Conservation (phyloP, 2,888 invertebrate genomes). For the Epinotia brunnichana region DNA sequence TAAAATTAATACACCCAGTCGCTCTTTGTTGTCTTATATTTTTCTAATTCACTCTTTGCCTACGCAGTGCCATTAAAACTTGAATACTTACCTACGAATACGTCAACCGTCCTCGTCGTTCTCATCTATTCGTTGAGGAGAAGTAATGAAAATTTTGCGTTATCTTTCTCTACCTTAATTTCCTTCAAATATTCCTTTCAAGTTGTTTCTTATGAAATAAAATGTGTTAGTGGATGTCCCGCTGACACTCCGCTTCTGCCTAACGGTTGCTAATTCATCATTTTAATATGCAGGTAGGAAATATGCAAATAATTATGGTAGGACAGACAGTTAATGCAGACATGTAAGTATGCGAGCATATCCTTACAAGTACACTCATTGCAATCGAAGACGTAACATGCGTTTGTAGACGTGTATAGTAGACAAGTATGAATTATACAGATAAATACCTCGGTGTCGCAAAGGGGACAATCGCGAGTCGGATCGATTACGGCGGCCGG, state of each 20-base stretch:
- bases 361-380: slow-evolving; percentile 33
- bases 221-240: not conserved
- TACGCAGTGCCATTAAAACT: no score
- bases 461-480: slow-evolving; percentile 64
- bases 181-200: not conserved
- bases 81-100: no score
- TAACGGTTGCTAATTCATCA: slow-evolving; percentile 27
- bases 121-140: no score
- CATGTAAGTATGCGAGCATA: slow-evolving; percentile 39
- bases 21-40: no score
- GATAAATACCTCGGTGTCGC: slow-evolving; percentile 40
- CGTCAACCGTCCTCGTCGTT: no score
- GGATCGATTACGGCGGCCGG: slow-evolving; percentile 66
- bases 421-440: slow-evolving; percentile 30
- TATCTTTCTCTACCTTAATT: not conserved
- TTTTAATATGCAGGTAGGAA: slow-evolving; percentile 25
- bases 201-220: not conserved
- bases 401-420: slow-evolving; percentile 24
- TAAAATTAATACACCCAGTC: not conserved
- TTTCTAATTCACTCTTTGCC: no score
- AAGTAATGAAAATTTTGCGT: not conserved
- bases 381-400: slow-evolving; percentile 39
- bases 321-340: slow-evolving; percentile 36
- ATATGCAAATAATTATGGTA: slow-evolving; percentile 30
- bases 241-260: not conserved